A percentile compares a stretch with the other conserved stretches of the same genome.
These are phyloP conservation scores for Crotalus horridus DNA, from an alignment of 2,113 vertebrate genomes.

Conservation along the genomic window DNA sequence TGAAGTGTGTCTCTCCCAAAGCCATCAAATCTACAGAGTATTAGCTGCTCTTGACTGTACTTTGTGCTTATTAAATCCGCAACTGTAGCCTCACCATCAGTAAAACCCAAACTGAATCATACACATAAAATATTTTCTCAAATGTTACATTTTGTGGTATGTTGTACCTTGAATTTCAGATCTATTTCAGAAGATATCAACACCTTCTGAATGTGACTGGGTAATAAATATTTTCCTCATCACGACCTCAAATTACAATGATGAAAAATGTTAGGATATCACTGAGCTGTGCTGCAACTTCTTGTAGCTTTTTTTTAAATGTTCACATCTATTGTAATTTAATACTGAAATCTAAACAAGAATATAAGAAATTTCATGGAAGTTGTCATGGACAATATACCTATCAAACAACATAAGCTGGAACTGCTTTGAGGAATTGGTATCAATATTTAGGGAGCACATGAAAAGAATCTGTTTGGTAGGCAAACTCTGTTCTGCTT, in stretches of 20 bases:
- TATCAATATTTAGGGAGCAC: neutral
- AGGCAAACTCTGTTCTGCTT: neutral
- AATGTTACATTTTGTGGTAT: neutral
- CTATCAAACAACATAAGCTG: neutral
- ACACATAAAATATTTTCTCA: constrained; percentile 11
- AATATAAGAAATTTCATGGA: neutral
- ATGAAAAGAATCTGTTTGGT: neutral
- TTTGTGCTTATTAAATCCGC: constrained; percentile 33
- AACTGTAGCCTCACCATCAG: constrained; percentile 18
- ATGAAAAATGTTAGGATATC: neutral
- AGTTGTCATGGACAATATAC: neutral
- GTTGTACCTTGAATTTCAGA: neutral
- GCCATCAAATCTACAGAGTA: constrained; percentile 53
- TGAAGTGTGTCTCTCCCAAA: constrained; percentile 69
- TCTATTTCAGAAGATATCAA: neutral
- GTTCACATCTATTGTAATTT: neutral
- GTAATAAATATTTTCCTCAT: neutral
- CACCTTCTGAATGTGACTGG: neutral
- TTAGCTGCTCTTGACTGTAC: constrained; percentile 39
- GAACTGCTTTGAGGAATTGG: neutral
- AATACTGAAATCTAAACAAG: neutral
- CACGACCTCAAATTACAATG: neutral
- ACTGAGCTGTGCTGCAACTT: neutral
- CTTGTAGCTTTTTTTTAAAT: accelerated
- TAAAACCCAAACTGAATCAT: constrained; percentile 21